phyloP scores from a whole-genome alignment of 2,113 vertebrate genomes.

The Oplegnathus fasciatus region DNA sequence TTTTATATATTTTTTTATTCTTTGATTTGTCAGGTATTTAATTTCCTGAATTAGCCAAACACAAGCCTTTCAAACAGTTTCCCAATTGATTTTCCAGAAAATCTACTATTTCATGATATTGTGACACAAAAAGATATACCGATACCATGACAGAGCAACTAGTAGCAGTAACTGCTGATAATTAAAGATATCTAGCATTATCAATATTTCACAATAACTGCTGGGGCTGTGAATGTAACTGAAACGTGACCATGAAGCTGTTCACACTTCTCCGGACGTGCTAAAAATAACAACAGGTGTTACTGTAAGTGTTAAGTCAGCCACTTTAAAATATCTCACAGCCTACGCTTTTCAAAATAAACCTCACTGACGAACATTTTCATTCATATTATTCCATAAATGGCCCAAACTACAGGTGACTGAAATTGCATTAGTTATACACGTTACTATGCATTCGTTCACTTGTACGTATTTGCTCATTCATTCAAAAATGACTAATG shows the following conservation, averaged over 20 bases:
- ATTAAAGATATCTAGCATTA: background rate
- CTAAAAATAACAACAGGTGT: constrained; percentile 18
- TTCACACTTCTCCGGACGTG: background rate
- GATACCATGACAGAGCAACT: background rate
- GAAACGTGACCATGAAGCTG: background rate
- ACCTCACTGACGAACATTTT: background rate
- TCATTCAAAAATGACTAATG: accelerated
- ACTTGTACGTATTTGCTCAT: accelerated
- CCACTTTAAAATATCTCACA: background rate
- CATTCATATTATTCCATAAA: background rate
- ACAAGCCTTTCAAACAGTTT: background rate
- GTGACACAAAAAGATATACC: background rate
- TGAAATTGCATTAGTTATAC: accelerated
- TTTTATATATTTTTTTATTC: background rate
- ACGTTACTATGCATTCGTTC: accelerated
- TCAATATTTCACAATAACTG: background rate
- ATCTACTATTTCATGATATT: background rate
- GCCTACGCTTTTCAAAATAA: constrained; percentile 14
- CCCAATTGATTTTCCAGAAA: background rate
- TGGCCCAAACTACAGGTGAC: background rate
- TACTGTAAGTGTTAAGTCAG: background rate
- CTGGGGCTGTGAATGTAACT: background rate
- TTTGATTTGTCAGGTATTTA: background rate
- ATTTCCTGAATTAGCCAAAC: background rate
- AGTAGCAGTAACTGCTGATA: background rate